A percentile compares a stretch with the other conserved stretches of the same genome.
Conservation (phyloP, 2,113 vertebrate genomes). For the Bujurquina vittata region DNA sequence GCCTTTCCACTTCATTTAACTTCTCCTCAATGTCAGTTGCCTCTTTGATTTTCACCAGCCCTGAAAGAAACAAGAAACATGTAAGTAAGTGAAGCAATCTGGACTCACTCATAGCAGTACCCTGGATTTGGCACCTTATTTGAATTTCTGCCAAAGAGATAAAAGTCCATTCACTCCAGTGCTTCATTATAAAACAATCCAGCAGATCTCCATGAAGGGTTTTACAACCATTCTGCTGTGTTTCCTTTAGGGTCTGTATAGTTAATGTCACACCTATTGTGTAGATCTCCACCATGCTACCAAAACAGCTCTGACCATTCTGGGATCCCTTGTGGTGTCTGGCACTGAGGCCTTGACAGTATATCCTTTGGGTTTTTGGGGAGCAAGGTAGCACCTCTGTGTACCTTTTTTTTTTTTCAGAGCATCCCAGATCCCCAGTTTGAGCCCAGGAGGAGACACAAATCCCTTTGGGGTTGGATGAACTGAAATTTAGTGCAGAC, state of each 20-base stretch:
- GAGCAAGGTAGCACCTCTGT: no score
- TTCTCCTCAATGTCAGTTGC: conserved; percentile 92
- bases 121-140: background rate
- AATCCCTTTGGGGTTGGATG: background rate
- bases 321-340: no score
- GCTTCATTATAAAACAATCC: background rate
- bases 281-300: no score
- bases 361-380: no score
- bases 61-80: conserved; percentile 71
- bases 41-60: conserved; percentile 93
- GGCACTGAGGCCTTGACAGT: no score
- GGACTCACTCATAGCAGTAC: background rate
- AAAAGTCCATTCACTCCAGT: background rate
- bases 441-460: no score
- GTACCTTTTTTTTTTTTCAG: no score
- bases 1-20: conserved; percentile 93
- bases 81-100: background rate
- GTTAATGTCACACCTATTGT: no score
- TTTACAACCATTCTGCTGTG: background rate
- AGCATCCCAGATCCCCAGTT: no score
- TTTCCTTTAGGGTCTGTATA: background rate
- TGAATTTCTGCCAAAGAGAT: rapidly evolving
- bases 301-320: no score
- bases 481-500: background rate
- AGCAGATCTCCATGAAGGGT: background rate